Base-by-base conservation (phyloP, 1,140 invertebrate species). In the Dendrolimus punctatus region DNA sequence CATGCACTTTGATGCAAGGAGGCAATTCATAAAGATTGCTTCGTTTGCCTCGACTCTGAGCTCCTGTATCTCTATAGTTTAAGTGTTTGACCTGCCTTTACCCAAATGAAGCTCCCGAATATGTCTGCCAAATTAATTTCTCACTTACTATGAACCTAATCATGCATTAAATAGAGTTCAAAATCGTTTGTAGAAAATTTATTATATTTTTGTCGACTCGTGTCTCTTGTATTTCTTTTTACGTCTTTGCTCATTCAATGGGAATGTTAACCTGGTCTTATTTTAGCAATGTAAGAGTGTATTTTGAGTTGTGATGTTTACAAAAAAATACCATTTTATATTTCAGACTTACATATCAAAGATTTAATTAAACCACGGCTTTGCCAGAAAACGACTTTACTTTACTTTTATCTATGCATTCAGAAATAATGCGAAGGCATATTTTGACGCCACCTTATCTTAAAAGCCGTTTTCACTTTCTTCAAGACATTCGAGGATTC, bases 31-130 rank as follows among this genome's bases (percentile, higher is more conserved):
- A 68, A 71, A 66, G 66, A 71, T 75, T 74, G 73, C 72, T 79
- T 80, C 67, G 71, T 83, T 82, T 80, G 71, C 69, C 65, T 68
- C 71, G 74, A 80, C 72, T 79, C 73, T 80, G 73, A 71, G 76
- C 76, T 80, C 75, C 73, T 75, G 76, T 80, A 80, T 78, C 73
- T 74, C 70, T 70, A 62, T 64, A 70, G 65, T 77, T 73, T 76
- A 75, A 80, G 73, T 82, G 79, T 77, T 74, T 82, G 75, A 76
- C 60, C 66, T 69, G 67, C 66, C 64, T 74, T 68, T 62, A 62
- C 65, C 63, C 68, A 65, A 69, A 69, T 64, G 66, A 69, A 66
- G 61, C 62, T 67, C 61, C 66, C 63, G 68, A 64, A 69, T 54
- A 59, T 58, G 60, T 58, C 64, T 64, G 55, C 62, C 52, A 58